These are phyloP conservation scores for Amiota communis DNA, from an alignment of 2,888 invertebrate genomes.

Conservation along the genomic window DNA sequence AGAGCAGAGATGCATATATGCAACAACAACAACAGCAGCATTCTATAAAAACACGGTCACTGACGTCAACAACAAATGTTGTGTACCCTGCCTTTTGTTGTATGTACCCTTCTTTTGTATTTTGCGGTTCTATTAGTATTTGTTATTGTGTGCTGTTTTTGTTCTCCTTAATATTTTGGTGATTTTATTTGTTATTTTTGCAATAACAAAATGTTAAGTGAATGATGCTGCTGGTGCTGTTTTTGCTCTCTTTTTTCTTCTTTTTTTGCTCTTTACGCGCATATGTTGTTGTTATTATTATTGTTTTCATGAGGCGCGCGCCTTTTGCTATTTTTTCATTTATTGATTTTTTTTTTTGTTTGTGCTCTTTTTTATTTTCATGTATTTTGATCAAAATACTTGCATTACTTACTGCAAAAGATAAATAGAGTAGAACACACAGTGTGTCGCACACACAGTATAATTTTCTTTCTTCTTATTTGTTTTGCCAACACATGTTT, in stretches of 20 bases:
- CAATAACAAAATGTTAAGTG: slow-evolving; percentile 39
- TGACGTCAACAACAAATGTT: slow-evolving; percentile 60
- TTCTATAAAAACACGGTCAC: slow-evolving; percentile 51
- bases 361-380: too few relatives aligned
- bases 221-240: slow-evolving; percentile 26
- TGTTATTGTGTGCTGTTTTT: slow-evolving; percentile 3
- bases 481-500: too few relatives aligned
- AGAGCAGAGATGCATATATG: slow-evolving; percentile 22
- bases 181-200: not conserved
- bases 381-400: too few relatives aligned
- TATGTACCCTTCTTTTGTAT: too few relatives aligned
- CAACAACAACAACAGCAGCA: slow-evolving; percentile 50
- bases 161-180: not conserved
- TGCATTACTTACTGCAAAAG: not conserved
- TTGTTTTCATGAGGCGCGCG: slow-evolving; percentile 50
- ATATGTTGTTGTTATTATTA: slow-evolving; percentile 36
- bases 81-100: too few relatives aligned
- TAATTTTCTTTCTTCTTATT: too few relatives aligned
- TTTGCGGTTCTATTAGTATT: slow-evolving; percentile 38
- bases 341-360: slow-evolving; percentile 48
- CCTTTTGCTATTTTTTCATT: slow-evolving; percentile 49
- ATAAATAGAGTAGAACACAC: slow-evolving; percentile 39
- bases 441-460: too few relatives aligned
- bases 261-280: slow-evolving; percentile 8
- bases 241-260: slow-evolving; percentile 24